Conservation (phyloP, 2,113 vertebrate species). For the Artemisiospiza belli region DNA sequence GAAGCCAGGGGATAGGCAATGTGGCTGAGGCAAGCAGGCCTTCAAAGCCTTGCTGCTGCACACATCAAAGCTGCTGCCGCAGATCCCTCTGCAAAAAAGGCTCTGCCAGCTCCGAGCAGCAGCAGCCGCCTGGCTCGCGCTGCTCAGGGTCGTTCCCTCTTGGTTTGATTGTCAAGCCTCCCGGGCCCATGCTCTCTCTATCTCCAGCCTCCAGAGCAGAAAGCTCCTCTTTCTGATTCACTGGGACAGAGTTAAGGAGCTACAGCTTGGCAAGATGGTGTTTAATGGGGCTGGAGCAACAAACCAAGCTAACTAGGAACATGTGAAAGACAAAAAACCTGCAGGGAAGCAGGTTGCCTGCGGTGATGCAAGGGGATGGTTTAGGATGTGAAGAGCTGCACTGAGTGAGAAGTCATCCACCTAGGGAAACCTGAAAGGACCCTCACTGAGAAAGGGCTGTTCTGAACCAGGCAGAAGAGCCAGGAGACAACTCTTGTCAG, state of each 20-base stretch:
- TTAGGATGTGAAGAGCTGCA: slow-evolving; percentile 11
- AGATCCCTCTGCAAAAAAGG: slow-evolving; percentile 12
- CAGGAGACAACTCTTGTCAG: not conserved
- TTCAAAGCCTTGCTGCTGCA: slow-evolving; percentile 42
- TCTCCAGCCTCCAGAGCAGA: slow-evolving; percentile 48
- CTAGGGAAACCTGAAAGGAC: not conserved
- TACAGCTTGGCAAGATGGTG: slow-evolving; percentile 28
- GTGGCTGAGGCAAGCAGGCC: not conserved
- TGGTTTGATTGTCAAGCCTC: slow-evolving; percentile 54
- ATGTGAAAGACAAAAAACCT: slow-evolving; percentile 5
- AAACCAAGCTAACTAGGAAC: not conserved
- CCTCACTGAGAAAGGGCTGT: not conserved
- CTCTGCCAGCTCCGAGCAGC: not conserved
- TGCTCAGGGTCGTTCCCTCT: not conserved
- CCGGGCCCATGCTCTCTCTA: not conserved
- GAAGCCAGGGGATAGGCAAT: slow-evolving; percentile 10
- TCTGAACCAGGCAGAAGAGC: not conserved
- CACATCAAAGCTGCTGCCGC: slow-evolving; percentile 9
- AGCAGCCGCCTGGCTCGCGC: not conserved
- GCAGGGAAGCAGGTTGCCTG: not conserved
- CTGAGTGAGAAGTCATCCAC: not conserved
- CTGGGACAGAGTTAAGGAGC: slow-evolving; percentile 38
- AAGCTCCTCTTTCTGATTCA: slow-evolving; percentile 31
- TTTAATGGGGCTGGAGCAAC: slow-evolving; percentile 18
- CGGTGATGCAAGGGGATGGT: not conserved